Conservation (phyloP, 2,888 invertebrate species). For the Blastobasis adustella region DNA sequence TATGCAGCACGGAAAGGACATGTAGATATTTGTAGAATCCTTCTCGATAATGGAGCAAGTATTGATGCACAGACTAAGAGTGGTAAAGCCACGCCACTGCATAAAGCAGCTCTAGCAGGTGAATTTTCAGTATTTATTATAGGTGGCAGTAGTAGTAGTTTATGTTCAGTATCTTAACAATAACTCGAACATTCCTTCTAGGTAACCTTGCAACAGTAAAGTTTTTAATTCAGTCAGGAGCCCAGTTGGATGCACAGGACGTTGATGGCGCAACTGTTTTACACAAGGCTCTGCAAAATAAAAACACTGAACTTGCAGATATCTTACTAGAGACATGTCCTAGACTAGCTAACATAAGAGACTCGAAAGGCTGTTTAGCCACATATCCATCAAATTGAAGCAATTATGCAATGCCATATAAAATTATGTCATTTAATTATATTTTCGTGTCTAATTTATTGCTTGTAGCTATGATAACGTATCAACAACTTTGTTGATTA, state of each 20-base stretch:
- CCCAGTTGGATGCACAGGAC: constrained; percentile 79
- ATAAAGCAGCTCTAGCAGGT: constrained; percentile 87
- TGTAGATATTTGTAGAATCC: constrained; percentile 78
- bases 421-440: too few species aligned
- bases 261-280: constrained; percentile 87
- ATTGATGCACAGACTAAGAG: constrained; percentile 84
- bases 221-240: constrained; percentile 78
- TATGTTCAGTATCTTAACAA: too few species aligned
- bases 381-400: constrained; percentile 21
- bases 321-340: constrained; percentile 53
- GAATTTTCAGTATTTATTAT: constrained; percentile 11
- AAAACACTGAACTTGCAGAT: constrained; percentile 57
- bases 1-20: constrained; percentile 91
- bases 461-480: too few species aligned
- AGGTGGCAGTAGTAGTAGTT: too few species aligned
- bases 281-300: constrained; percentile 81
- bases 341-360: constrained; percentile 40
- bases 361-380: constrained; percentile 57
- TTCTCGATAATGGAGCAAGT: constrained; percentile 81
- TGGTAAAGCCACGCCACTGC: constrained; percentile 86
- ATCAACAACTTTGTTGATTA: too few species aligned
- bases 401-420: not conserved
- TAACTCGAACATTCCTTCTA: constrained; percentile 29
- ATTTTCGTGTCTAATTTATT: too few species aligned
- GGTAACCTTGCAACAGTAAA: constrained; percentile 80